Evolutionary conservation across 2,113 vertebrate species (phyloP).

Genomic region (Corydoras maculifer): DNA sequence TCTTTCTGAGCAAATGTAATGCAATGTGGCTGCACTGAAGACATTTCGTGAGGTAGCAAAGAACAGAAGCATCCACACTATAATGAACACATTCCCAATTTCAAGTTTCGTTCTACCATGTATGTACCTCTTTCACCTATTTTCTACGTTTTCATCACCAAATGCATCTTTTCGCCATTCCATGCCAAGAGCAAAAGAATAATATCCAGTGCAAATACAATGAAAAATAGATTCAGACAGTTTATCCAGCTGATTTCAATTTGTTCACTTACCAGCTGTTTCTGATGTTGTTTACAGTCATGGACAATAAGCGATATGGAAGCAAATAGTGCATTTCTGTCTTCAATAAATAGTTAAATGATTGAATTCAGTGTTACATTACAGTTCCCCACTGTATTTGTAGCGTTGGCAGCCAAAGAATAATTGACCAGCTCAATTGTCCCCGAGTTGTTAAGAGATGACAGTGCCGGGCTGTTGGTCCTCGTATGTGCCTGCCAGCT

Average conservation of each 20-base stretch:
- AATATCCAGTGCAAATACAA: background rate
- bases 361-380: slow-evolving; percentile 47
- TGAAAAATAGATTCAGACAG: background rate
- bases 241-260: background rate
- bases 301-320: slow-evolving; percentile 7
- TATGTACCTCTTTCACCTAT: background rate
- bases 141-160: background rate
- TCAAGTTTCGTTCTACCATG: slow-evolving; percentile 4
- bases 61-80: slow-evolving; percentile 11
- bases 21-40: slow-evolving; percentile 16
- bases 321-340: background rate
- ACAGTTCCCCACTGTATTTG: slow-evolving; percentile 51
- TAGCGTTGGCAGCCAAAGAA: slow-evolving; percentile 48
- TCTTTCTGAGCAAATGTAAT: slow-evolving; percentile 19
- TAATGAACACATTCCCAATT: slow-evolving; percentile 1
- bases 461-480: slow-evolving; percentile 46
- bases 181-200: background rate
- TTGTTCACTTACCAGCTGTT: slow-evolving; percentile 9
- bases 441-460: slow-evolving; percentile 18
- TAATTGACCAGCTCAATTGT: slow-evolving; percentile 67
- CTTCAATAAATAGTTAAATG: slow-evolving; percentile 44
- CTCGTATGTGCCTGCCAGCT: slow-evolving; percentile 58
- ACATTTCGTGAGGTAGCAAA: slow-evolving; percentile 30
- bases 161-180: background rate
- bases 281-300: slow-evolving; percentile 13